phyloP scores from a whole-genome alignment of 2,888 invertebrate species.

The Cantharis flavilabris region DNA sequence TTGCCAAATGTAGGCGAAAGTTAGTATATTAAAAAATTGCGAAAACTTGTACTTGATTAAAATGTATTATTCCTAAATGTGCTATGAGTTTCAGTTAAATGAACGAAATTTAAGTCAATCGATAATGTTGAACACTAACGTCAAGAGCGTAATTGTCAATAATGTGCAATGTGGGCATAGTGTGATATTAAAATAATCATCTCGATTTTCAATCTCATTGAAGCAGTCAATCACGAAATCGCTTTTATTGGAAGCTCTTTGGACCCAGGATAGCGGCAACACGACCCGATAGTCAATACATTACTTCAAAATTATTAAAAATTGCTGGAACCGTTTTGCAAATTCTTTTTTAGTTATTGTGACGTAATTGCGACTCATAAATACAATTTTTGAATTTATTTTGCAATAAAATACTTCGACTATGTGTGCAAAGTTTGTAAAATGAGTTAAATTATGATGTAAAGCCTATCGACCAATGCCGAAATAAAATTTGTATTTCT shows the following conservation, averaged over 20 bases:
- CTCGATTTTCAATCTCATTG: slow-evolving; percentile 19
- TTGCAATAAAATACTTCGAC: not conserved
- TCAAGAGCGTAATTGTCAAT: slow-evolving; percentile 20
- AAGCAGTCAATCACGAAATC: slow-evolving; percentile 22
- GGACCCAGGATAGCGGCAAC: not conserved
- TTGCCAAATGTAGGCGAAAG: not conserved
- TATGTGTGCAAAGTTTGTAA: not conserved
- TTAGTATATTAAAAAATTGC: too few species aligned
- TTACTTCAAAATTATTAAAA: not conserved
- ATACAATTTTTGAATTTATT: not conserved
- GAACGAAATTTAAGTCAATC: not conserved
- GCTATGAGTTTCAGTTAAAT: not conserved
- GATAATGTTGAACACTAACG: slow-evolving; percentile 1
- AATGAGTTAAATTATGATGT: not conserved
- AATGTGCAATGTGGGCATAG: slow-evolving; percentile 18
- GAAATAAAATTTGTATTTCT: not conserved
- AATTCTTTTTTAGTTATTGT: not conserved
- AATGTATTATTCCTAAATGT: not conserved
- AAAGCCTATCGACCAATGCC: not conserved
- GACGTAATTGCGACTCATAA: not conserved
- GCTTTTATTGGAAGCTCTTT: slow-evolving; percentile 14
- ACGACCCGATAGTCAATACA: not conserved
- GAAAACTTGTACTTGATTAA: too few species aligned
- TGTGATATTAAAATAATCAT: slow-evolving; percentile 26
- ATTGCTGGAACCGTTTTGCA: not conserved